Conservation (phyloP, 92 coral and sea anemone species). For the Heteractis magnifica region DNA sequence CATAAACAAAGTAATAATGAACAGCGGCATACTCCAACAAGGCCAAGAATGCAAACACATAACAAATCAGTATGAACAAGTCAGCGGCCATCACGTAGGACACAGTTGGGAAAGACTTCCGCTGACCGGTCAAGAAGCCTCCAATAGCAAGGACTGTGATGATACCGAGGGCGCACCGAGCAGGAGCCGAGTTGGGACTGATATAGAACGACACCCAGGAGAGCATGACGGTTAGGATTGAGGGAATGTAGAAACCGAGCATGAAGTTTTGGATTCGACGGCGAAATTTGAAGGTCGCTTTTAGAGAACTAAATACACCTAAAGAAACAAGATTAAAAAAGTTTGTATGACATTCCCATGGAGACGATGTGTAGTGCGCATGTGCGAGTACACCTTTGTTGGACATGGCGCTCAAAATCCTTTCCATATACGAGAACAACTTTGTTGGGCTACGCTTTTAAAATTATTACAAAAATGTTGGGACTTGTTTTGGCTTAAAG, state of each 20-base stretch:
- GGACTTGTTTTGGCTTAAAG: too few species aligned
- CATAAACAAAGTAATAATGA: conserved; percentile 56
- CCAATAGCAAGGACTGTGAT: conserved; percentile 81
- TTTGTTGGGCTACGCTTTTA: too few species aligned
- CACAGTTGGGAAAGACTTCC: conserved; percentile 71
- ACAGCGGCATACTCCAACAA: conserved; percentile 80
- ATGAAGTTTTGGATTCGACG: conserved; percentile 72
- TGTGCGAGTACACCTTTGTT: too few species aligned
- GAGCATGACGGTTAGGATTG: conserved; percentile 65
- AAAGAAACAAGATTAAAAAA: not conserved
- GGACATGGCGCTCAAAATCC: too few species aligned
- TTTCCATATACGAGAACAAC: too few species aligned
- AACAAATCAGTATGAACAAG: conserved; percentile 68
- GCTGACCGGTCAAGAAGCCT: conserved; percentile 67
- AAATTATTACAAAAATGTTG: too few species aligned
- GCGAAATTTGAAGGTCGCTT: conserved; percentile 52
- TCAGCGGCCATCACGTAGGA: conserved; percentile 80
- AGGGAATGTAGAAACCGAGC: conserved; percentile 71
- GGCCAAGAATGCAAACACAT: conserved; percentile 70
- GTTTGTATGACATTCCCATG: too few species aligned
- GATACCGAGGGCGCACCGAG: conserved; percentile 76
- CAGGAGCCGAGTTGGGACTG: conserved; percentile 74
- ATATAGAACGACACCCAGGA: conserved; percentile 86
- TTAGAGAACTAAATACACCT: conserved; percentile 61
- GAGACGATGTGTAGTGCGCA: too few species aligned